Percentiles rank a stretch among this genome's conserved stretches.
Conservation (phyloP, 1,140 invertebrate genomes). For the Drepana arcuata region DNA sequence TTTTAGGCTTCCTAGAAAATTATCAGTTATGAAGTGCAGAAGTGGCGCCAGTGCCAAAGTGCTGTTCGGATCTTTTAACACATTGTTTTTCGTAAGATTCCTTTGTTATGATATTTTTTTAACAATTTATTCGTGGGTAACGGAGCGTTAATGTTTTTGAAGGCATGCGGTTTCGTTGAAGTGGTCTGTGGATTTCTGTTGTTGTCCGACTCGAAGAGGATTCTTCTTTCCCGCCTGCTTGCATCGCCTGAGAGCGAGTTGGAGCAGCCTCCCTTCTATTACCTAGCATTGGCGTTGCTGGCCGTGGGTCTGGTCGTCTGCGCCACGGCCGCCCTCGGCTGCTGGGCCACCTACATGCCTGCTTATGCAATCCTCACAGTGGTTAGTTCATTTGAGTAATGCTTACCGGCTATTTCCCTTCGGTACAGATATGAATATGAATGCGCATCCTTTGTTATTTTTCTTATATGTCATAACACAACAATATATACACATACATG, state of each 20-base stretch:
- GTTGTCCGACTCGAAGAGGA: conserved; percentile 77
- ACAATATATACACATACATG: too few species aligned
- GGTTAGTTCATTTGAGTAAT: conserved; percentile 64
- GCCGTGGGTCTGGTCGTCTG: conserved; percentile 77
- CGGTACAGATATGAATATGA: too few species aligned
- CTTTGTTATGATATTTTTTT: too few species aligned
- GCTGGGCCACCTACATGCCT: conserved; percentile 83
- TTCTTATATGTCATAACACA: too few species aligned
- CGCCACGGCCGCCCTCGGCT: conserved; percentile 79
- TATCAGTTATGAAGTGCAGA: conserved; percentile 57
- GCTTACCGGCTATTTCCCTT: too few species aligned
- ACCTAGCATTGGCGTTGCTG: conserved; percentile 78
- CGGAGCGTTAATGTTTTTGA: too few species aligned
- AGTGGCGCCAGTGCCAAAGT: conserved; percentile 53
- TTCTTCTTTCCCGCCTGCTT: conserved; percentile 79
- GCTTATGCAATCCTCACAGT: conserved; percentile 80
- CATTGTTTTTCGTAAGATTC: conserved; percentile 67
- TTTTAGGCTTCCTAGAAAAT: too few species aligned
- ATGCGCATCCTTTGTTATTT: too few species aligned
- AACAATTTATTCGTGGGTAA: too few species aligned
- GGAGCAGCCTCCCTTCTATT: conserved; percentile 82
- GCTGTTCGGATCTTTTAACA: conserved; percentile 63
- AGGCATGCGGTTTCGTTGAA: conserved; percentile 80
- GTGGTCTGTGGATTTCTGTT: conserved; percentile 80
- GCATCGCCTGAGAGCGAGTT: conserved; percentile 71